Evolutionary conservation across 2,113 vertebrate genomes (phyloP), one percentile per base, ranked within the genome.

Genomic region (Bufo bufo): DNA sequence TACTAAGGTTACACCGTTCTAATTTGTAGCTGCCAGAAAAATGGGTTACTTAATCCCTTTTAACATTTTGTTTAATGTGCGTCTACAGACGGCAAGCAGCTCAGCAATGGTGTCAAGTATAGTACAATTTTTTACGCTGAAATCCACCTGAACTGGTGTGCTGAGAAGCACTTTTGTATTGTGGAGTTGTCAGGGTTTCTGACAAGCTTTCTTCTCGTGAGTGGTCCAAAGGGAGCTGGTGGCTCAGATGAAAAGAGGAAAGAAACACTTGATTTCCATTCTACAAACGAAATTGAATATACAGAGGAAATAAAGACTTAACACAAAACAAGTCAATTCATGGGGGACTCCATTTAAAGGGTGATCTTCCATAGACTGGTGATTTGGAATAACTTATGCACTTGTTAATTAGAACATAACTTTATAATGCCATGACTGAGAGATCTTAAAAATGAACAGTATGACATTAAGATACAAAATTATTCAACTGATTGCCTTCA

Each of bases 61-160:
- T 88, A 61, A 81, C 14, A 90, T 56, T 89, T 89, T 86, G 90
- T 90, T 58, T 49, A 58, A 78, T 74, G 77, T 89, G 77, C 84
- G 82, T 54, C 23, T 69, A 66, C 52, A 79, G 8, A 12, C 90
- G 61, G 89, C 75, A 87, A 63, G 61, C 78, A 91, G 20, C 82
- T 86, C 9, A 85, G 92, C 56, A 56, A 84, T 74, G n/a, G 43
- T 90, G 91, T 92, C 78, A 91, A 90, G 90, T 58, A 5, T 1
- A 66, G 43, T 14, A 52, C 3, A 10, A 43, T 50, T 89, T 89
- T 85, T 86, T n/a, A 19, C 61, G 87, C 90, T 90, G 6, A 87
- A 65, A 88, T 13, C 20, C 65, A 89, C 90, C 65, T 92, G 87
- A 61, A 45, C n/a, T 63, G 89, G 0, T 83, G 10, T 63, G 86